Conservation (phyloP, 2,797 vertebrate genomes). For the Eleutherodactylus coqui region DNA sequence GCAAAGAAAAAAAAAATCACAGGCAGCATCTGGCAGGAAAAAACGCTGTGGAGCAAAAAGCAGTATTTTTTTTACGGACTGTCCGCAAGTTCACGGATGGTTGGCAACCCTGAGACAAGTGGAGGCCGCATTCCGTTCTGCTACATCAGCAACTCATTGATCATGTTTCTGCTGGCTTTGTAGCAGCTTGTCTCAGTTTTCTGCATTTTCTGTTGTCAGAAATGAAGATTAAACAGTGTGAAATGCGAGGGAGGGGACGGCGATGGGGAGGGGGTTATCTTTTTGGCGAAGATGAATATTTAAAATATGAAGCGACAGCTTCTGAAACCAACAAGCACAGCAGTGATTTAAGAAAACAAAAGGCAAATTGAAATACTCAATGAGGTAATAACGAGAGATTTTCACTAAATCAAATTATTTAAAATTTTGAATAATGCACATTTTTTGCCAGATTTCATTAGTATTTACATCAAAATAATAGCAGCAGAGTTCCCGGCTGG, state of each 20-base stretch:
- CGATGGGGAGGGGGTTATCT: not conserved
- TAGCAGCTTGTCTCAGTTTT: not conserved
- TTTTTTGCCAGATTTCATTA: constrained; percentile 45
- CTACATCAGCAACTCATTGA: not conserved
- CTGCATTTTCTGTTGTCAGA: constrained; percentile 8
- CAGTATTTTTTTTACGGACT: no score
- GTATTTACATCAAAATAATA: constrained; percentile 28
- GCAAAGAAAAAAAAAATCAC: no score
- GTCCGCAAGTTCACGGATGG: not conserved
- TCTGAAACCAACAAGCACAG: not conserved
- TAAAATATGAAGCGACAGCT: not conserved
- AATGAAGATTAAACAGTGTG: not conserved
- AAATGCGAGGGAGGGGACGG: not conserved
- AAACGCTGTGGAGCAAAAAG: no score
- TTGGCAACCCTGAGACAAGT: no score
- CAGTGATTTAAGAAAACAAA: not conserved
- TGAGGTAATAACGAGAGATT: not conserved
- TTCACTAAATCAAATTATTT: not conserved
- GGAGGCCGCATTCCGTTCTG: not conserved
- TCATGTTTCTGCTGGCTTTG: not conserved
- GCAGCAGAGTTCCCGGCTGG: not conserved
- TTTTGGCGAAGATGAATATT: not conserved
- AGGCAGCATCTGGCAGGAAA: no score
- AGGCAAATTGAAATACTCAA: not conserved
- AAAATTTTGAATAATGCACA: constrained; percentile 5